Evolutionary conservation across 2,797 vertebrate species (phyloP), one percentile per base, ranked within the genome.

Genomic region (Megalops cyprinoides): DNA sequence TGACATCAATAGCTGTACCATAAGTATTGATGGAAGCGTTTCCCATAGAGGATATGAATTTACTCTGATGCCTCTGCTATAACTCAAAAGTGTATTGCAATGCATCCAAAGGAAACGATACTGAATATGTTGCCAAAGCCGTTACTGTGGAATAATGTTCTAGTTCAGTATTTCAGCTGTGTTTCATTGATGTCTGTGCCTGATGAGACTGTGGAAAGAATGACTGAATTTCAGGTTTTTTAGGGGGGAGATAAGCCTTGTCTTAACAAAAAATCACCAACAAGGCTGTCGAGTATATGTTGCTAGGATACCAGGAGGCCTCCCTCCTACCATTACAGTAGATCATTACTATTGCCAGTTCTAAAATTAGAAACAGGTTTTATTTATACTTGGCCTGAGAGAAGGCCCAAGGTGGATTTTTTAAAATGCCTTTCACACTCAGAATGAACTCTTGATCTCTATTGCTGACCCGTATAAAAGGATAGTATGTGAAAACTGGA

Each of bases 321-420:
- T n/a, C 39, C 77, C 69, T 31, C 71, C 46, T 65, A 51, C 67
- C 18, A 46, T 44, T 82, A 44, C 77, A 51, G 53, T 62, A 31
- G 56, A 62, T 67, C 62, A 51, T 79, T 55, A 75, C 75, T 75
- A 79, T n/a, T 79, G 44, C 49, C 71, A 60, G 55, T 62, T 48
- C 69, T 82, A 76, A 62, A 79, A 76, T 81, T 81, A 81, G 77
- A 74, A 79, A 65, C n/a, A 25, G 25, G 46, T 31, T 77, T 67
- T 79, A 79, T 79, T 74, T 79, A 82, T 82, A 77, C 71, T 53
- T 76, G 74, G 71, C 56, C 77, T 75, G 34, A 74, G 58, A 55
- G 73, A 76, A 37, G 12, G 76, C 48, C 39, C n/a, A 9, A n/a
- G 23, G 44, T 28, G 46, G 60, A 55, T 55, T 39, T n/a, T 39